Evolutionary conservation across 1,140 invertebrate species (phyloP), one percentile per base, ranked within the genome.

Genomic region (Bombus affinis): DNA sequence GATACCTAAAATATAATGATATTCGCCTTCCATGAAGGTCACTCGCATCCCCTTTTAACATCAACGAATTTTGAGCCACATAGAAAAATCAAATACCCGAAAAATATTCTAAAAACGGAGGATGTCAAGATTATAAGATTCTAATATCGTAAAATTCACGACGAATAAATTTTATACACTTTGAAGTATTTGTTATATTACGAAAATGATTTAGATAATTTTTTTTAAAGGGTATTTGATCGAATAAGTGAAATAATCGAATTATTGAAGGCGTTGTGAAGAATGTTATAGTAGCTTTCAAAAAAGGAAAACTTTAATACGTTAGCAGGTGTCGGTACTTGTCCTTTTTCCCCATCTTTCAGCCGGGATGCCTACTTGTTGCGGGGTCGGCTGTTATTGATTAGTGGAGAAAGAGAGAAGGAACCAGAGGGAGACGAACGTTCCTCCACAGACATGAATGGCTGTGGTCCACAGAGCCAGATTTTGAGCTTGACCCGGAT

Each of bases 401-500:
- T 93, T 90, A 65, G 66, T 59, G 44, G 86, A 90, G 83, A 70
- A 88, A 84, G 88, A 89, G 70, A 85, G 62, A 35, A 28, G 47
- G 2, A 39, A 35, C 18, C 32, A 57, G 68, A 89, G 84, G 44
- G 84, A 79, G 85, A 90, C 74, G 62, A 77, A 87, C 90, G 65
- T 81, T 90, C 90, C 84, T 88, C 75, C 89, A 90, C 70, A 90
- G 88, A 89, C 88, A 92, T 93, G 91, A 93, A 93, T 93, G 92
- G 90, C 39, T 90, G 47, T 74, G 83, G 74, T 86, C 72, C 87
- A 88, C 84, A 77, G 80, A 87, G 83, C 76, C 88, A 83, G 83
- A 90, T 91, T 92, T 92, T 93, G 92, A 93, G 91, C 91, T 93
- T 93, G 92, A 93, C 92, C 92, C 86, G 86, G 88, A 93, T 93